These are phyloP conservation scores for Loriculus beryllinus DNA, from an alignment of 2,797 vertebrate species.

Conservation along the genomic window DNA sequence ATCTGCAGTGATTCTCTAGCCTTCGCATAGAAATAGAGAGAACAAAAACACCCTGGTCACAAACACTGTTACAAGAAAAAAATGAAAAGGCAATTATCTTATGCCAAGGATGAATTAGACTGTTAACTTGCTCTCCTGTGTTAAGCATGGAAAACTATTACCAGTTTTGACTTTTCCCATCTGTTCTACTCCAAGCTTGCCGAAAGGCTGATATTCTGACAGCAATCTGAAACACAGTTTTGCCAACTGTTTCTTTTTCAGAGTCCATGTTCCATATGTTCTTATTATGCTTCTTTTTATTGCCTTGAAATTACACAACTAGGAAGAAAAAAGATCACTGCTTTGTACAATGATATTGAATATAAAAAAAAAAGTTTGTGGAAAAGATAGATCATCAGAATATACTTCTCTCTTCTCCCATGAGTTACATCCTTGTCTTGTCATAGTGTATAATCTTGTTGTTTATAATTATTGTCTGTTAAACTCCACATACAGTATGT, in stretches of 20 bases:
- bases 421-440: not conserved
- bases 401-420: not conserved
- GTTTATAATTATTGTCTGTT: not conserved
- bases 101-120: not conserved
- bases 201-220: constrained; percentile 63
- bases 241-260: constrained; percentile 53
- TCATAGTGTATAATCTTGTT: not conserved
- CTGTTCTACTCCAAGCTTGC: constrained; percentile 56
- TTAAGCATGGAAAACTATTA: constrained; percentile 28
- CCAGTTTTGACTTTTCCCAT: constrained; percentile 69
- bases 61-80: not conserved
- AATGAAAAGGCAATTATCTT: not conserved
- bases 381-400: not conserved
- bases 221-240: constrained; percentile 34
- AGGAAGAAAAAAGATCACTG: not conserved
- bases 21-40: not conserved
- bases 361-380: not conserved
- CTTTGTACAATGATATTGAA: not conserved
- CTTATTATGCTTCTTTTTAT: constrained; percentile 45
- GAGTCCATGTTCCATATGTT: constrained; percentile 56
- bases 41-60: not conserved
- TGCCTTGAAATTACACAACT: not conserved
- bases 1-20: not conserved
- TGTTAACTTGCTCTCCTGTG: constrained; percentile 1
- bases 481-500: not conserved